phyloP scores from a whole-genome alignment of 2,888 invertebrate genomes.

The Clusia tigrina region DNA sequence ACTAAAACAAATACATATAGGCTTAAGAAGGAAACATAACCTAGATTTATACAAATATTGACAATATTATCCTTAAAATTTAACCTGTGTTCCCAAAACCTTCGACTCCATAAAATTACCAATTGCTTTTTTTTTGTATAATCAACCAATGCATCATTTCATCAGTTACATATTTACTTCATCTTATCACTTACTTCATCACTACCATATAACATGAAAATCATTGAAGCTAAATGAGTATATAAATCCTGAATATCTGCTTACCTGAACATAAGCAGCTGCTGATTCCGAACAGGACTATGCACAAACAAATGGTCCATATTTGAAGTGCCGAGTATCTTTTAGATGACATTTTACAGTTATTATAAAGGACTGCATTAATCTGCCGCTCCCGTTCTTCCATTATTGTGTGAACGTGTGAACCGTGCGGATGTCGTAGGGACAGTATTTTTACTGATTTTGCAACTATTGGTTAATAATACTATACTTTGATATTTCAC shows the following conservation, averaged over 20 bases:
- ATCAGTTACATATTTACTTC: background rate
- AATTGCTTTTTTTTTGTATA: no score
- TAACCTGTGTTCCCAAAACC: no score
- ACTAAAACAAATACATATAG: no score
- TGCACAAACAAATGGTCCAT: background rate
- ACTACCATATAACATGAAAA: background rate
- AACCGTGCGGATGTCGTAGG: background rate
- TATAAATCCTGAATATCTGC: no score
- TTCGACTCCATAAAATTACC: no score
- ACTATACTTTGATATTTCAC: background rate
- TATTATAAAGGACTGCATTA: background rate
- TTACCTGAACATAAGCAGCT: conserved; percentile 8
- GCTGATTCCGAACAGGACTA: background rate
- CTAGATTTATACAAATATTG: no score
- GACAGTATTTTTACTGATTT: background rate
- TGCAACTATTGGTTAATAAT: background rate
- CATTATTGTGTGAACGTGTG: background rate
- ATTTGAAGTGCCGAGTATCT: background rate
- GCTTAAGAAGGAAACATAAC: no score
- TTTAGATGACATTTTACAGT: background rate
- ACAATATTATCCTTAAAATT: no score
- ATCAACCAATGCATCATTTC: no score
- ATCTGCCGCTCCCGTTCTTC: conserved; percentile 7
- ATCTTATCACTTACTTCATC: background rate
- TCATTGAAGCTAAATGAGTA: background rate